These are phyloP conservation scores for Octodonta nipae DNA, from an alignment of 2,888 invertebrate species.

Conservation along the genomic window DNA sequence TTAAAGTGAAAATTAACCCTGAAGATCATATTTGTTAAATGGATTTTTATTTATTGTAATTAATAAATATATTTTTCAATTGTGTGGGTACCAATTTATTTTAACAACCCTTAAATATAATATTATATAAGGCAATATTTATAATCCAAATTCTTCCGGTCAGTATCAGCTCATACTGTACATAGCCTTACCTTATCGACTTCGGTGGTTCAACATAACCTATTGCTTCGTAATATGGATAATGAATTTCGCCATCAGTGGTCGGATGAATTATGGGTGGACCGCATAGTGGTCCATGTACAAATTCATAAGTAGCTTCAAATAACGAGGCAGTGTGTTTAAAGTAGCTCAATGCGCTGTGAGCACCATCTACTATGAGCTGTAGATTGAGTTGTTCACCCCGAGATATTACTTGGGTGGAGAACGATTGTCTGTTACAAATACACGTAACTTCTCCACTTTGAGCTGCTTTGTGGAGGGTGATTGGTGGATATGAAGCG, in stretches of 20 bases:
- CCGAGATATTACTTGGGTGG: conserved; percentile 56
- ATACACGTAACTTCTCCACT: conserved; percentile 60
- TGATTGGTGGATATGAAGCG: conserved; percentile 36
- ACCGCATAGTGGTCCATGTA: conserved; percentile 78
- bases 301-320: conserved; percentile 77
- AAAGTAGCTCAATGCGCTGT: conserved; percentile 77
- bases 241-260: conserved; percentile 76
- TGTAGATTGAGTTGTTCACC: conserved; percentile 71
- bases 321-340: conserved; percentile 73
- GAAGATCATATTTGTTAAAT: too few relatives aligned
- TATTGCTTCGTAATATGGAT: conserved; percentile 71
- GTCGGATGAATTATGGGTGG: conserved; percentile 67
- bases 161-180: too few relatives aligned
- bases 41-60: too few relatives aligned
- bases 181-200: conserved; percentile 37
- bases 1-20: too few relatives aligned
- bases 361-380: conserved; percentile 69
- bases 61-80: too few relatives aligned
- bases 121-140: too few relatives aligned
- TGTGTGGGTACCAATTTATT: too few relatives aligned
- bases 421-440: conserved; percentile 50
- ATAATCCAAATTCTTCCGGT: too few relatives aligned
- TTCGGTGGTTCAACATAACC: conserved; percentile 54
- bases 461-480: conserved; percentile 48
- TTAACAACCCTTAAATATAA: too few relatives aligned